Evolutionary conservation across 2,888 invertebrate species (phyloP).

Genomic region (Spodoptera picta): DNA sequence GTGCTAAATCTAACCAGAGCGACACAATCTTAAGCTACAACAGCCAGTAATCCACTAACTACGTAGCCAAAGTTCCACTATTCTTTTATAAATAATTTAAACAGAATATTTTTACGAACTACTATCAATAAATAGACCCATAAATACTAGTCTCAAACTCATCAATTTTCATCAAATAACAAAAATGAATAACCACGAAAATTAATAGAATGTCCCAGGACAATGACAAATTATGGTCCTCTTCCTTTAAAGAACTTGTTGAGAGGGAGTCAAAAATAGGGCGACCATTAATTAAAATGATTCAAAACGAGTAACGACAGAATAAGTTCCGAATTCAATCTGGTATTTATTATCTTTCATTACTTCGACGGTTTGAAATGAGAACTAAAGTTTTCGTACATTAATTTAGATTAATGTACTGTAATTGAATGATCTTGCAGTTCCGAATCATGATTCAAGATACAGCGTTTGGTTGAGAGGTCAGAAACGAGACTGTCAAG

Average conservation of each 20-base stretch:
- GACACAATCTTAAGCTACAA: too few relatives aligned
- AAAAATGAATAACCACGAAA: slow-evolving; percentile 26
- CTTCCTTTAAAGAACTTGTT: slow-evolving; percentile 27
- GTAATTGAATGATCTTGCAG: background rate
- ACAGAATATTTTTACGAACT: too few relatives aligned
- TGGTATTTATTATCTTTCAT: slow-evolving; percentile 27
- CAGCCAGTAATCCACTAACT: too few relatives aligned
- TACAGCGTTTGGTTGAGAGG: too few relatives aligned
- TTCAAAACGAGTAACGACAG: slow-evolving; percentile 23
- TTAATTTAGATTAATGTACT: background rate
- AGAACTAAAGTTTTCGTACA: slow-evolving; percentile 11
- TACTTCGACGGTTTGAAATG: slow-evolving; percentile 15
- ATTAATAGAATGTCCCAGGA: slow-evolving; percentile 35
- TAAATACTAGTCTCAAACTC: background rate
- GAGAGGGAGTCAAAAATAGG: slow-evolving; percentile 26
- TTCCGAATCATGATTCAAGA: background rate
- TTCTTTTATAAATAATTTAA: too few relatives aligned
- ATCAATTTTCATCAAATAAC: slow-evolving; percentile 10
- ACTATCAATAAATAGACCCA: too few relatives aligned
- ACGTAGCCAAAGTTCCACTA: too few relatives aligned
- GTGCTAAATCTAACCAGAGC: too few relatives aligned
- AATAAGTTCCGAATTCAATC: slow-evolving; percentile 35
- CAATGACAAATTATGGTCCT: slow-evolving; percentile 38
- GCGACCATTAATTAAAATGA: slow-evolving; percentile 31
- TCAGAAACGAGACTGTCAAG: background rate